Conservation (phyloP, 2,888 invertebrate species). For the Ecdyonurus torrentis region DNA sequence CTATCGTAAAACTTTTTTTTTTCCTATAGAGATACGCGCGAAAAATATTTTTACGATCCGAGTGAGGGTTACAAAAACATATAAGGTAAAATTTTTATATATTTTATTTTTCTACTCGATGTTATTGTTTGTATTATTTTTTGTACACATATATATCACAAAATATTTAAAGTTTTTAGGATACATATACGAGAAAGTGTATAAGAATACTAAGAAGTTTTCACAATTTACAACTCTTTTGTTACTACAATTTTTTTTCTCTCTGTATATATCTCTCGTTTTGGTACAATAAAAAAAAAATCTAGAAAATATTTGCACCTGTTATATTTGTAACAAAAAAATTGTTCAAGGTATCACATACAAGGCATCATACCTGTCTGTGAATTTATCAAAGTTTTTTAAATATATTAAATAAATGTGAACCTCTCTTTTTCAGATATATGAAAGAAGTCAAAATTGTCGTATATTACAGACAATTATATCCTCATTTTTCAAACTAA, state of each 20-base stretch:
- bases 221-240: background rate
- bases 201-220: background rate
- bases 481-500: too few relatives aligned
- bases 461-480: too few relatives aligned
- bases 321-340: too few relatives aligned
- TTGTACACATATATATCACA: background rate
- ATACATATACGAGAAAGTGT: background rate
- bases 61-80: background rate
- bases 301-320: background rate
- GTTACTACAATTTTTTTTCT: background rate
- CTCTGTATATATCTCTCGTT: background rate
- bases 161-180: background rate
- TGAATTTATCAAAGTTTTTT: background rate
- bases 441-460: too few relatives aligned
- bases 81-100: background rate
- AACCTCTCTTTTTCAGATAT: background rate
- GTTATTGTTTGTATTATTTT: background rate
- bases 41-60: background rate
- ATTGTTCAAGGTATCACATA: background rate
- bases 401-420: background rate
- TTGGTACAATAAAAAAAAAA: too few relatives aligned
- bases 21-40: too few relatives aligned
- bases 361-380: background rate
- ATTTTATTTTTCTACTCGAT: background rate
- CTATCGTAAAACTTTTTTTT: background rate